A percentile compares a stretch with the other conserved stretches of the same genome.
phyloP scores from a whole-genome alignment of 2,888 invertebrate species.

The Gymnosoma rotundatum region DNA sequence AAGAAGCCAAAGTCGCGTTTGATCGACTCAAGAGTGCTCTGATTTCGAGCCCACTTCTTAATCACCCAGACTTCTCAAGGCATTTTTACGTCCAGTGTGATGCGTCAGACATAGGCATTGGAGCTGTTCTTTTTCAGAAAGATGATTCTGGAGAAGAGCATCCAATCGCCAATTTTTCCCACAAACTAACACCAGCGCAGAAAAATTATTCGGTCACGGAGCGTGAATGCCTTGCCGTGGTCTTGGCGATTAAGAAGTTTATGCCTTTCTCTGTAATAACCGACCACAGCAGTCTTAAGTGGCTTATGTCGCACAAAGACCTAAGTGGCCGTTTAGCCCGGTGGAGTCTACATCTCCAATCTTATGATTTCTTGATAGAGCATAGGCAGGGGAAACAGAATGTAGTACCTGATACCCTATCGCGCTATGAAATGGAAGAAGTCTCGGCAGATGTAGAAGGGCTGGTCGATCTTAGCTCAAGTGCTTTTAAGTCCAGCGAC shows the following conservation, averaged over 20 bases:
- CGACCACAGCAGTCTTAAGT: not conserved
- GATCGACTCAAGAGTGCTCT: slow-evolving; percentile 3
- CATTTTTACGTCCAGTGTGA: not conserved
- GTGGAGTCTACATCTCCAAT: not conserved
- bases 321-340: not conserved
- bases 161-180: slow-evolving; percentile 6
- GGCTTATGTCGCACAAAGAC: not conserved
- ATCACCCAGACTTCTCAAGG: not conserved
- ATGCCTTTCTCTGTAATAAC: not conserved
- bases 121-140: slow-evolving; percentile 13
- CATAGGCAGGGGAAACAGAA: not conserved
- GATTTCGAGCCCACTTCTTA: slow-evolving; percentile 2
- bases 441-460: not conserved
- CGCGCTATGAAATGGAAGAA: not conserved
- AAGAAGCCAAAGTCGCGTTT: slow-evolving; percentile 4
- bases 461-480: not conserved
- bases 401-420: slow-evolving; percentile 6
- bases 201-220: not conserved
- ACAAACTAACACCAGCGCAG: not conserved
- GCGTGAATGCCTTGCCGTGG: not conserved
- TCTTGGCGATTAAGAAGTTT: slow-evolving; percentile 1
- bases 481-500: not conserved
- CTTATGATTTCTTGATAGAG: not conserved
- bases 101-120: slow-evolving; percentile 23
- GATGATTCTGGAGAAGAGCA: slow-evolving; percentile 7